Evolutionary conservation across 2,888 invertebrate species (phyloP).

Genomic region (Eledone cirrhosa): DNA sequence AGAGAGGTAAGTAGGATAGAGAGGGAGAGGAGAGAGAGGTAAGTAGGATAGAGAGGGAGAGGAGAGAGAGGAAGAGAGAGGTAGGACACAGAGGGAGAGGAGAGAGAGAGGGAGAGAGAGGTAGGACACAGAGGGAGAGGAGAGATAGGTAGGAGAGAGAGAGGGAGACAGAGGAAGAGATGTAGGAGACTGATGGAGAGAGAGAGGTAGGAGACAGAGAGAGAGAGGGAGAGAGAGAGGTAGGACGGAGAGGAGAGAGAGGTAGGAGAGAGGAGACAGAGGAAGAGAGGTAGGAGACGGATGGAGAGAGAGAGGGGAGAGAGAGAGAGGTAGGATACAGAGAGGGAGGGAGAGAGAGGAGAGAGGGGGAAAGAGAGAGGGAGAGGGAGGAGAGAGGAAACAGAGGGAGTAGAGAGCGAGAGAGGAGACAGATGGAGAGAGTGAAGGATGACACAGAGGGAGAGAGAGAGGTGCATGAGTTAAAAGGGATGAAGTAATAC

Average conservation of each 20-base stretch:
- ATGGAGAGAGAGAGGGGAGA: not conserved
- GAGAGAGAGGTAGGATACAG: not conserved
- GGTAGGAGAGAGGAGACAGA: not conserved
- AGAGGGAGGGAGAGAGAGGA: not conserved
- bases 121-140: too few species aligned
- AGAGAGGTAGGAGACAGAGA: not conserved
- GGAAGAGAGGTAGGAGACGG: not conserved
- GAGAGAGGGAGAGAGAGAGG: not conserved
- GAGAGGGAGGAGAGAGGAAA: not conserved
- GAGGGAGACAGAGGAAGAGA: not conserved
- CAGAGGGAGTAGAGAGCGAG: too few species aligned
- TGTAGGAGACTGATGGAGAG: not conserved
- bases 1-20: too few species aligned
- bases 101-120: too few species aligned
- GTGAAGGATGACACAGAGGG: too few species aligned
- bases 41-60: too few species aligned
- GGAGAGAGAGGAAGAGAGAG: too few species aligned
- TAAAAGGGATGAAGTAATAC: too few species aligned
- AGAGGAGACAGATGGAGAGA: too few species aligned
- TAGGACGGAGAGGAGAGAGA: not conserved
- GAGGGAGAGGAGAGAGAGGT: too few species aligned
- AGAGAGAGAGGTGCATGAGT: too few species aligned
- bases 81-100: too few species aligned
- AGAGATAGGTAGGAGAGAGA: not conserved
- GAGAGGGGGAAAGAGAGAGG: not conserved